Evolutionary conservation across 2,888 invertebrate species (phyloP), one percentile per base, ranked within the genome.

Genomic region (Drosophila pseudotakahashii): DNA sequence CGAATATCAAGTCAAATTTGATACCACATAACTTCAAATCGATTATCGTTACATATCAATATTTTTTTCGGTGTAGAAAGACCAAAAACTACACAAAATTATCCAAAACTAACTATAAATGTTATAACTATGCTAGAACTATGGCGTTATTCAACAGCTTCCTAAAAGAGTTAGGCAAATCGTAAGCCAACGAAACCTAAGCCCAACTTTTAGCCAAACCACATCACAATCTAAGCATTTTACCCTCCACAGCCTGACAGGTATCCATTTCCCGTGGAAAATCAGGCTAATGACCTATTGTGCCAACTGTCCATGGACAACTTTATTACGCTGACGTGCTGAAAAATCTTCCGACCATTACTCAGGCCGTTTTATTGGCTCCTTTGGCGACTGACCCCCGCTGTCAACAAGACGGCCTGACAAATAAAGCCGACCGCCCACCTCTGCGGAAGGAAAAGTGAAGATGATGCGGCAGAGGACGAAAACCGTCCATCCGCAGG

Each of bases 241-340:
- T 7, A 37, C 19, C 55, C 16, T 16, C 34, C 16, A 37, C 45
- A 45, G 67, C 60, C 67, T 66, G 14, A 44, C 59, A 52, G 42
- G 58, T 76, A 58, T 53, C 50, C 50, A 44, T 70, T 70, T 53
- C 53, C 32, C 48, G 37, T 11, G 34, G n/a, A 36, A 45, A 77
- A 79, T 67, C 41, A 32, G 50, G 53, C 82, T 81, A 81, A 81
- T 81, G 82, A 79, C 75, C 78, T 61, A 63, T 68, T 59, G 68
- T 76, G 69, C 66, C 36, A 55, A 54, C 51, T 47, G 53, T 50
- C 66, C 32, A 32, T 54, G 66, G 75, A 78, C 80, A 76, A 76
- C 80, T 80, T 81, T 87, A 87, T 84, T 87, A 87, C 84, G 84
- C 87, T 80, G 84, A 87, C 84, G 73, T 64, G 80, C 66, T 81